These are phyloP conservation scores for Neodiprion virginianus DNA, from an alignment of 1,140 invertebrate species.

Conservation along the genomic window DNA sequence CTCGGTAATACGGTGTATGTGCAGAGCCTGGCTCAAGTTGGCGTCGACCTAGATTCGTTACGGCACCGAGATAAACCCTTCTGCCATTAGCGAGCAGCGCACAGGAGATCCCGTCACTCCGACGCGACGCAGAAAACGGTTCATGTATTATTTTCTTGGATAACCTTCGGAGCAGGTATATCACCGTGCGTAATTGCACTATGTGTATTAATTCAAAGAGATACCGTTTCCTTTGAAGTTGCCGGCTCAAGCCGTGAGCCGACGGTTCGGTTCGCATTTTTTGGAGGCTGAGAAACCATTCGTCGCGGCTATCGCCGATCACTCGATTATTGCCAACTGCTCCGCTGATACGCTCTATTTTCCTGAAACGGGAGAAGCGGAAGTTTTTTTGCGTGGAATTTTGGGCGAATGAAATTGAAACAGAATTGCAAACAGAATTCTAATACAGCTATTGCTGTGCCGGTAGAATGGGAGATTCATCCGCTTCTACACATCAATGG, in stretches of 20 bases:
- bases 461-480: no score
- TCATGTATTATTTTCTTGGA: background rate
- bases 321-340: background rate
- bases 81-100: background rate
- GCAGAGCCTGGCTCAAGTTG: background rate
- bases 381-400: no score
- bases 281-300: background rate
- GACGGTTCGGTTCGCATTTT: background rate
- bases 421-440: background rate
- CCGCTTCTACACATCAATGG: no score
- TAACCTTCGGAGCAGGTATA: no score
- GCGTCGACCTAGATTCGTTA: slow-evolving; percentile 4
- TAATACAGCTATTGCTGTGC: no score
- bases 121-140: background rate
- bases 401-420: background rate
- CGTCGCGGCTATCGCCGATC: background rate
- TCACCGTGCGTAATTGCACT: background rate
- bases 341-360: background rate
- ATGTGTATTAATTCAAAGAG: background rate
- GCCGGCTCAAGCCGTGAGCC: background rate
- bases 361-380: no score
- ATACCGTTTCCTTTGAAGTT: background rate
- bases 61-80: background rate
- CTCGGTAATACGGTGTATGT: background rate
- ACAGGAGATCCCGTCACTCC: background rate